Base-by-base conservation (phyloP, 2,113 vertebrate species). In the Symphodus melops region DNA sequence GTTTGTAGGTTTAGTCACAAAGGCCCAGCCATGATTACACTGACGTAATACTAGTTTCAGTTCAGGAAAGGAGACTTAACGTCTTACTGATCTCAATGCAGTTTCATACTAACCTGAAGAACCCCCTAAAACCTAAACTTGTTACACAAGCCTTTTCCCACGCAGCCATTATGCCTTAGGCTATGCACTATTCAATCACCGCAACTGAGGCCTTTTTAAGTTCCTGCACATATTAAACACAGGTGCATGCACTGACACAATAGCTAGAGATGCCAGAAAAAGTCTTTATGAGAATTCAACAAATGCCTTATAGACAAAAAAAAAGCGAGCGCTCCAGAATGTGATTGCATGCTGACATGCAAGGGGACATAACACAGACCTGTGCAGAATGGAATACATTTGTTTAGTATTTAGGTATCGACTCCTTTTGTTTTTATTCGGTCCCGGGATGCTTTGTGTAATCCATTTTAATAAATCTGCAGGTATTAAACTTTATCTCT, bases 181-280 rank as follows among this genome's bases (percentile, higher is more conserved):
- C 23, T 2, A 52, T 0, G n/a, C 7, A 20, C 36, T 19, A 14
- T 42, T 77, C n/a, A 13, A 73, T 69, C 62, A 76, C 33, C 51
- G 41, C 56, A 63, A 44, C 23, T 56, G 20, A 44, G 57, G 37
- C 16, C 14, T 66, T 19, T 3, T 44, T 44, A 28, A 39, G 19
- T 68, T 60, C 28, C 58, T 63, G 61, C 64, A 54, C 63, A 80
- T 77, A 83, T 79, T 88, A 75, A 68, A 75, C 51, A 75, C 81
- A 90, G 81, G 86, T 86, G 82, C 55, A 41, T 36, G 3, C n/a
- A 39, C 59, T 19, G 25, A 63, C 51, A 75, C 79, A 59, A 75
- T 74, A 42, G 60, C 46, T 46, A 39, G 51, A 5, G 57, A 63
- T 68, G 72, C 36, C 56, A 83, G 36, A 68, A 68, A 41, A 17